Percentiles rank a stretch among this genome's conserved stretches.
phyloP scores from a whole-genome alignment of 2,797 vertebrate genomes.

The Phoxinus dragarum region DNA sequence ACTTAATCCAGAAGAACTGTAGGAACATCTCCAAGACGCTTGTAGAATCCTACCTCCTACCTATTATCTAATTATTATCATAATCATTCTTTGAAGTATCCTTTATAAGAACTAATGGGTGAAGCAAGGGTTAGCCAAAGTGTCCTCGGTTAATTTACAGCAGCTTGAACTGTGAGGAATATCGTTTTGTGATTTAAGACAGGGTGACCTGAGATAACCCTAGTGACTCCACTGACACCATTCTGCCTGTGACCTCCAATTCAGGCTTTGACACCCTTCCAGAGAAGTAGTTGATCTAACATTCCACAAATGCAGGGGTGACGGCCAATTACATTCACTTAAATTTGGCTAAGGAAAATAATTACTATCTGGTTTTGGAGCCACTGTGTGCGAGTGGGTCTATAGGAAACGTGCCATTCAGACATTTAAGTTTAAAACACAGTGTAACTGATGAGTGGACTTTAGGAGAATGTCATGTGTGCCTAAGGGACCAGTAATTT shows the following conservation, averaged over 20 bases:
- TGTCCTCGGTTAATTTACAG: slow-evolving; percentile 16
- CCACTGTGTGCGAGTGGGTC: background rate
- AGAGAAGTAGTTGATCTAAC: slow-evolving; percentile 59
- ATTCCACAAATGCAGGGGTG: slow-evolving; percentile 65
- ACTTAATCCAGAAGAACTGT: no score
- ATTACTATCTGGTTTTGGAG: background rate
- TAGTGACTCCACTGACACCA: slow-evolving; percentile 56
- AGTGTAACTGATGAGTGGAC: background rate
- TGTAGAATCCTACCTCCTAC: no score
- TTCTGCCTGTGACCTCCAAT: slow-evolving; percentile 50
- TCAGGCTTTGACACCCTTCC: slow-evolving; percentile 59
- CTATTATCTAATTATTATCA: no score
- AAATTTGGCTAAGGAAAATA: background rate
- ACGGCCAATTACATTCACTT: background rate
- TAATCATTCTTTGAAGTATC: background rate
- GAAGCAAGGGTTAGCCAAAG: slow-evolving; percentile 36
- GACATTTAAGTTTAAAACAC: background rate
- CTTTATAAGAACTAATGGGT: background rate
- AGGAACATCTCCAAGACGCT: no score
- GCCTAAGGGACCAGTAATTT: background rate
- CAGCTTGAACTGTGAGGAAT: background rate
- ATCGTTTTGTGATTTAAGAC: slow-evolving; percentile 42
- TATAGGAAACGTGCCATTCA: background rate
- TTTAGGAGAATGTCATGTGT: background rate
- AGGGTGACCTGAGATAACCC: slow-evolving; percentile 63